Evolutionary conservation across 2,113 vertebrate genomes (phyloP).

Genomic region (Ailurus styani): DNA sequence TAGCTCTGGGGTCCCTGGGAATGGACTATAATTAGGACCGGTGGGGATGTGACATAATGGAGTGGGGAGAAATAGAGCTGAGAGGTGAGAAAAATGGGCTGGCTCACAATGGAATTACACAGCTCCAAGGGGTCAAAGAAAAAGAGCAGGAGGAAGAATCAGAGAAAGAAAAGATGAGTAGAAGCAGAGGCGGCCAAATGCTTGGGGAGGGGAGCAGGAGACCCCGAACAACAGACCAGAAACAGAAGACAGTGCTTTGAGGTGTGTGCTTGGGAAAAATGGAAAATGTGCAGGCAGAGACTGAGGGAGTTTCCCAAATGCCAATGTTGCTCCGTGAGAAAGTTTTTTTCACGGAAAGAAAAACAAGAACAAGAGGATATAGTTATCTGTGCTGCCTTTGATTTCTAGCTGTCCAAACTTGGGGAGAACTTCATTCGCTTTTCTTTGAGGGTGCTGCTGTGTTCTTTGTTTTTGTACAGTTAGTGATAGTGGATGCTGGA

Average conservation of each 20-base stretch:
- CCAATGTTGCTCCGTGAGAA: not conserved
- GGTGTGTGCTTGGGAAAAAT: not conserved
- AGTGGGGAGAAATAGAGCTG: not conserved
- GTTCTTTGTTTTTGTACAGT: not conserved
- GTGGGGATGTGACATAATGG: too few species aligned
- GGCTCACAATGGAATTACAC: not conserved
- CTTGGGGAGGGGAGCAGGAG: not conserved
- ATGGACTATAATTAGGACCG: not conserved
- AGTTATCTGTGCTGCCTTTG: not conserved
- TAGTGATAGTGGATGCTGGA: too few species aligned
- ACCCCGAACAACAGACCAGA: not conserved
- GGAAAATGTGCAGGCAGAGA: fast-evolving
- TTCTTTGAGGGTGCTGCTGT: not conserved
- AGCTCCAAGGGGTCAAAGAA: not conserved
- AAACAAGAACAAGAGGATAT: not conserved
- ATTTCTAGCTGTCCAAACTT: not conserved
- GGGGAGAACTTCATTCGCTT: not conserved
- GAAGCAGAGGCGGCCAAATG: not conserved
- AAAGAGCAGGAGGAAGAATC: not conserved
- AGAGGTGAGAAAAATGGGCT: not conserved
- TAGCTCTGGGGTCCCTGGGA: not conserved
- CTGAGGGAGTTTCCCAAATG: not conserved
- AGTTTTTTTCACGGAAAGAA: not conserved
- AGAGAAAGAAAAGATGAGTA: not conserved
- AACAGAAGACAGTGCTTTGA: not conserved